Base-by-base conservation (phyloP, 2,113 vertebrate genomes). In the Myocastor coypus region DNA sequence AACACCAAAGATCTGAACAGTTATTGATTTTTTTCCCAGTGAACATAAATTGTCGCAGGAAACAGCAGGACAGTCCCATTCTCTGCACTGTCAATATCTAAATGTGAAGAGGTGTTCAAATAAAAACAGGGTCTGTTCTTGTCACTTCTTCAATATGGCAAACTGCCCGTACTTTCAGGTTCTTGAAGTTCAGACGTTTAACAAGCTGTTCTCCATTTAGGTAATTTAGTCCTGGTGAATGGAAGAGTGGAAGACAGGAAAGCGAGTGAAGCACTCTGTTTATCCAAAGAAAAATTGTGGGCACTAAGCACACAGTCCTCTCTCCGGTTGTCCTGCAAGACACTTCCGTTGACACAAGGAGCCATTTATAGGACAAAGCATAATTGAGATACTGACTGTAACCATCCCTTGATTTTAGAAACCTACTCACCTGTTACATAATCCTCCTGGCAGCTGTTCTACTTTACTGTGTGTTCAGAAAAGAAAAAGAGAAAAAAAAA, bases 161-260 rank as follows among this genome's bases (percentile, higher is more conserved):
- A 96, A 64, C 40, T 96, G 71, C 77, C 96, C 95, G n/a, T 75
- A 26, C 68, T 96, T 98, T 97, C 91, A 97, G 91, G 9, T 87
- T 90, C 63, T 94, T 95, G 50, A 96, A 96, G 86, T 96, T 96
- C 40, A 91, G 93, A 92, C 69, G 93, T 97, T 97, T 95, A 96
- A 96, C 85, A 95, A 90, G 66, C 57, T 89, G 40, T 81, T 91
- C 63, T 95, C 89, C 52, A 90, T 96, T 97, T 96, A 97, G 64
- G 95, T 94, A 96, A 97, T 97, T 96, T 89, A 95, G 52, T 87
- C 34, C 42, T 71, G 96, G 68, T 97, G 81, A 97, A 96, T 95
- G 37, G 77, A 93, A 97, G 89, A 96, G 95, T 96, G 95, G 37
- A 94, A 96, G 95, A 91, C 89, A 93, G 61, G 59, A 93, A 92